These are phyloP conservation scores for Pardosa pseudoannulata DNA, from an alignment of 2,888 invertebrate genomes.

Conservation along the genomic window DNA sequence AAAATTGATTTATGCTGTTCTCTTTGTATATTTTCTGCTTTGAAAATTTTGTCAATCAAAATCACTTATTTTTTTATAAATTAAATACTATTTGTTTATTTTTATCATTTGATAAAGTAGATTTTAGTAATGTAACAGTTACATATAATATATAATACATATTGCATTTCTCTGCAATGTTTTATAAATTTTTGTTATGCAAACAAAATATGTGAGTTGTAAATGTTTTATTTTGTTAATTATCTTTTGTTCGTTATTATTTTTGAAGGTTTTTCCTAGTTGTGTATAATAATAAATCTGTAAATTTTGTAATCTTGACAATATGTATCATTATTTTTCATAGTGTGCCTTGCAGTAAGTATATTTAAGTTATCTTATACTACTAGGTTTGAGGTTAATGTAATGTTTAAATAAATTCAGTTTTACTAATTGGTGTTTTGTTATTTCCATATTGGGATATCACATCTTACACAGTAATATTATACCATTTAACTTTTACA, in stretches of 20 bases:
- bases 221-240: too few species aligned
- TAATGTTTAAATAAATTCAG: constrained; percentile 13
- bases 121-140: background rate
- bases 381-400: constrained; percentile 28
- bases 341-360: constrained; percentile 9
- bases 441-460: too few species aligned
- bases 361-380: constrained; percentile 21
- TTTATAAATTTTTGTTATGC: background rate
- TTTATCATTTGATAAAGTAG: background rate
- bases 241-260: too few species aligned
- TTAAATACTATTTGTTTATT: background rate
- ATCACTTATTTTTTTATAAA: background rate
- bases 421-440: background rate
- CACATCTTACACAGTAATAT: too few species aligned
- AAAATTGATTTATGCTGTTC: background rate
- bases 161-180: background rate
- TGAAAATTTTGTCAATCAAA: constrained; percentile 5
- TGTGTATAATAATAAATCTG: background rate
- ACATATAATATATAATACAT: too few species aligned
- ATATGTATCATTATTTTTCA: background rate
- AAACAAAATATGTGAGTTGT: background rate
- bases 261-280: too few species aligned
- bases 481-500: too few species aligned
- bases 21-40: background rate
- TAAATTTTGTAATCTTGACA: background rate